A percentile compares a stretch with the other conserved stretches of the same genome.
phyloP scores from a whole-genome alignment of 1,140 invertebrate genomes.

The Psix sp. region DNA sequence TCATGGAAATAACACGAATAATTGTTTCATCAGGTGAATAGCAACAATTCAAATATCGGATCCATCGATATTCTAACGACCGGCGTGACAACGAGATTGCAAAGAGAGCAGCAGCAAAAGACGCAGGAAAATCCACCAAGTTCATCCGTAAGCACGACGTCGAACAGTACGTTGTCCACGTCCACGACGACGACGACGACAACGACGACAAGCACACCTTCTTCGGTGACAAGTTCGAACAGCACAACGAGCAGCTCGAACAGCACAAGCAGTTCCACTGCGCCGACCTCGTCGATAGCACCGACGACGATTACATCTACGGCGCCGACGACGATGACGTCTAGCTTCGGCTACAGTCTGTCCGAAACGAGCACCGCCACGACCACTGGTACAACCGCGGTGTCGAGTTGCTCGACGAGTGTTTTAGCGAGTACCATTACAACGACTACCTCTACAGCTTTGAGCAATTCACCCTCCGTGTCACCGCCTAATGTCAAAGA shows the following conservation, averaged over 20 bases:
- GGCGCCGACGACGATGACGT: conserved; percentile 59
- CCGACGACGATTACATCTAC: too few species aligned
- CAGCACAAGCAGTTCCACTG: conserved; percentile 30
- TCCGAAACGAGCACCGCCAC: conserved; percentile 24
- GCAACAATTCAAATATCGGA: conserved; percentile 73
- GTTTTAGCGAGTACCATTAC: conserved; percentile 63
- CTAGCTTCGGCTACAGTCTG: not conserved
- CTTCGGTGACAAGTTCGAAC: conserved; percentile 55
- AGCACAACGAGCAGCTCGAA: conserved; percentile 44
- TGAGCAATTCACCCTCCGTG: conserved; percentile 36
- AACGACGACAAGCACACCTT: conserved; percentile 58
- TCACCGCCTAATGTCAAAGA: conserved; percentile 46
- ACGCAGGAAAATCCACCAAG: conserved; percentile 76
- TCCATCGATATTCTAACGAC: conserved; percentile 82
- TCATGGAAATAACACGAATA: too few species aligned
- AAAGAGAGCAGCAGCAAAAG: conserved; percentile 86
- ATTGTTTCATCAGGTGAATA: conserved; percentile 69
- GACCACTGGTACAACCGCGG: conserved; percentile 58
- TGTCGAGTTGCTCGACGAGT: conserved; percentile 66
- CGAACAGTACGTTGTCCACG: conserved; percentile 57
- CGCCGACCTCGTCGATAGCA: conserved; percentile 62
- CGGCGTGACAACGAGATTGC: conserved; percentile 86
- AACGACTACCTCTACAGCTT: conserved; percentile 42
- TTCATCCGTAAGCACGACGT: conserved; percentile 64
- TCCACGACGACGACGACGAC: conserved; percentile 62